A percentile compares a stretch with the other conserved stretches of the same genome.
These are phyloP conservation scores for Margarornis squamiger DNA, from an alignment of 2,797 vertebrate species.

Conservation along the genomic window DNA sequence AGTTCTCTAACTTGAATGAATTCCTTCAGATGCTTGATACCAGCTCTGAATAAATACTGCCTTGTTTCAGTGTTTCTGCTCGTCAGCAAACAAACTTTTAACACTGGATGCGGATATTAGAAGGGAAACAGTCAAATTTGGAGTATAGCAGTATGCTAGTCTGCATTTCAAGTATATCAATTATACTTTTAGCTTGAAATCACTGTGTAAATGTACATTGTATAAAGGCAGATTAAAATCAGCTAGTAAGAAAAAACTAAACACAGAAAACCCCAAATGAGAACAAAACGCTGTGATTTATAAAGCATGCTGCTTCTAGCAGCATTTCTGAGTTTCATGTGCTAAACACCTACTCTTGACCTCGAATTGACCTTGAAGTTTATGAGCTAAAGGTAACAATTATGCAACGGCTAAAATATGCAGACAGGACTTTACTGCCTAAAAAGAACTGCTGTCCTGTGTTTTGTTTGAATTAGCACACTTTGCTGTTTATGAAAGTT, in stretches of 20 bases:
- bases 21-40: background rate
- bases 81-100: background rate
- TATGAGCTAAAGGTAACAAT: slow-evolving; percentile 76
- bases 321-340: slow-evolving; percentile 55
- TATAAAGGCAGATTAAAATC: background rate
- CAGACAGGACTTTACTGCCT: slow-evolving; percentile 64
- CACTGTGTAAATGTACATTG: background rate
- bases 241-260: background rate
- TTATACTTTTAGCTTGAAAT: background rate
- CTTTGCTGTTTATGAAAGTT: slow-evolving; percentile 65
- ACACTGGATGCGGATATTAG: background rate
- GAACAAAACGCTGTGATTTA: background rate
- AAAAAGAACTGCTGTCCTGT: slow-evolving; percentile 58
- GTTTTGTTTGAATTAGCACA: slow-evolving; percentile 71
- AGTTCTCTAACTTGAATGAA: background rate
- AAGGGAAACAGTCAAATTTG: background rate
- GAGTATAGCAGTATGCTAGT: background rate
- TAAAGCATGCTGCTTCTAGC: slow-evolving; percentile 23
- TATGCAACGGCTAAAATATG: slow-evolving; percentile 75
- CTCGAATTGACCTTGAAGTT: slow-evolving; percentile 67
- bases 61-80: background rate
- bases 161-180: background rate
- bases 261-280: background rate
- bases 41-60: background rate
- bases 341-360: slow-evolving; percentile 62